These are phyloP conservation scores for Musca domestica DNA, from an alignment of 1,140 invertebrate genomes.

Conservation along the genomic window DNA sequence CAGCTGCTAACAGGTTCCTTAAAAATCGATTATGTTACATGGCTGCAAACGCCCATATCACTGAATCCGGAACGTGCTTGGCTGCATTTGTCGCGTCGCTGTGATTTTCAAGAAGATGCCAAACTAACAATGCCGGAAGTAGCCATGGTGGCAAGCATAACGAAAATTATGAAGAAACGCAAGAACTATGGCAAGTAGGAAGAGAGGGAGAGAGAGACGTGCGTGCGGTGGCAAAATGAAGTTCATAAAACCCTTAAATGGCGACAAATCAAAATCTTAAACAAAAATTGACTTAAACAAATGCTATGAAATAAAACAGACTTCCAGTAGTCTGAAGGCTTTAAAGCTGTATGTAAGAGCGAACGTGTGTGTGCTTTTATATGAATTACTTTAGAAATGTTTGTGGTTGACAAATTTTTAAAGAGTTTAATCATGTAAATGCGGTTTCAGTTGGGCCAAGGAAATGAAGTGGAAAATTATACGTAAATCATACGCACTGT, in stretches of 20 bases:
- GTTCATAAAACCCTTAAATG: too few species aligned
- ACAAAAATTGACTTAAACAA: background rate
- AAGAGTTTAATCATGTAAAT: background rate
- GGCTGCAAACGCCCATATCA: constrained; percentile 59
- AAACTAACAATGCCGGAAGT: constrained; percentile 51
- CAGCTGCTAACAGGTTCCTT: constrained; percentile 57
- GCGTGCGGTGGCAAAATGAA: too few species aligned
- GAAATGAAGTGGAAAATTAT: background rate
- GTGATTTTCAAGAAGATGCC: constrained; percentile 56
- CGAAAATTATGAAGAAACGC: constrained; percentile 47
- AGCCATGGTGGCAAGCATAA: constrained; percentile 52
- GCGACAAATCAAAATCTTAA: background rate
- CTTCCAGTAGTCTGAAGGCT: too few species aligned
- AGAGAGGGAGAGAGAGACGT: too few species aligned
- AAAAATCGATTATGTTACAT: constrained; percentile 58
- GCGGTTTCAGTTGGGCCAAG: background rate
- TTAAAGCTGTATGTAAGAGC: too few species aligned
- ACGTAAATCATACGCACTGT: constrained; percentile 14
- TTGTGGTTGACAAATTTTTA: background rate
- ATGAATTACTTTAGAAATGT: background rate
- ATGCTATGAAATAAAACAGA: background rate
- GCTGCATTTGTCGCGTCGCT: constrained; percentile 56
- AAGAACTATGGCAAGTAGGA: constrained; percentile 41
- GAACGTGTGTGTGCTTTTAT: too few species aligned
- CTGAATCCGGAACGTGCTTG: constrained; percentile 58